These are phyloP conservation scores for Galerucella nymphaeae DNA, from an alignment of 2,888 invertebrate genomes.

Conservation along the genomic window DNA sequence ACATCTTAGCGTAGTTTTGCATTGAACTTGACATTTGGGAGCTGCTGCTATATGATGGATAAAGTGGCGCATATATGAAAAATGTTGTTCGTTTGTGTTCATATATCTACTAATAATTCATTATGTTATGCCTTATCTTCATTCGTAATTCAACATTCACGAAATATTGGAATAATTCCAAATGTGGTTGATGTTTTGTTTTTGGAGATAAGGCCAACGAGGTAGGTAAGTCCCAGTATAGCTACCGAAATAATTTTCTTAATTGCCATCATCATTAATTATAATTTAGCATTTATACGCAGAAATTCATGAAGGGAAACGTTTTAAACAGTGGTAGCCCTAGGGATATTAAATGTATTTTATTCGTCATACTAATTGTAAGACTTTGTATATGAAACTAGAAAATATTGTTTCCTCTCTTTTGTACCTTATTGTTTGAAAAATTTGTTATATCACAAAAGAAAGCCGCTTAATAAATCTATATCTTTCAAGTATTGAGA, in stretches of 20 bases:
- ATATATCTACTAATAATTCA: constrained; percentile 1
- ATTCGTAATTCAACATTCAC: background rate
- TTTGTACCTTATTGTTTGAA: no score
- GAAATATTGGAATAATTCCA: constrained; percentile 5
- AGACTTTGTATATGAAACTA: no score
- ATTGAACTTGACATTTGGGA: no score
- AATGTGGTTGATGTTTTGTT: constrained; percentile 11
- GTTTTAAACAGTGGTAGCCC: background rate
- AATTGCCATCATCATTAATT: constrained; percentile 10
- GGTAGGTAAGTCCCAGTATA: constrained; percentile 3
- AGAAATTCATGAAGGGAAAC: background rate
- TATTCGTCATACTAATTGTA: no score
- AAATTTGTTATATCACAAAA: no score
- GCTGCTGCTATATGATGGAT: no score
- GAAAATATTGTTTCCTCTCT: no score
- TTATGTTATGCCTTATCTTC: constrained; percentile 6
- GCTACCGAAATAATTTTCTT: constrained; percentile 10
- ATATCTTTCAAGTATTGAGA: no score
- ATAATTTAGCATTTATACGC: constrained; percentile 6
- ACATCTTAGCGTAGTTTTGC: no score
- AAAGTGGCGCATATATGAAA: no score
- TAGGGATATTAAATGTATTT: background rate
- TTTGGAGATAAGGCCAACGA: constrained; percentile 6
- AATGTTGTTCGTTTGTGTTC: background rate
- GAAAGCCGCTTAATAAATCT: no score